Evolutionary conservation across 2,113 vertebrate genomes (phyloP).

Genomic region (Aldabrachelys gigantea): DNA sequence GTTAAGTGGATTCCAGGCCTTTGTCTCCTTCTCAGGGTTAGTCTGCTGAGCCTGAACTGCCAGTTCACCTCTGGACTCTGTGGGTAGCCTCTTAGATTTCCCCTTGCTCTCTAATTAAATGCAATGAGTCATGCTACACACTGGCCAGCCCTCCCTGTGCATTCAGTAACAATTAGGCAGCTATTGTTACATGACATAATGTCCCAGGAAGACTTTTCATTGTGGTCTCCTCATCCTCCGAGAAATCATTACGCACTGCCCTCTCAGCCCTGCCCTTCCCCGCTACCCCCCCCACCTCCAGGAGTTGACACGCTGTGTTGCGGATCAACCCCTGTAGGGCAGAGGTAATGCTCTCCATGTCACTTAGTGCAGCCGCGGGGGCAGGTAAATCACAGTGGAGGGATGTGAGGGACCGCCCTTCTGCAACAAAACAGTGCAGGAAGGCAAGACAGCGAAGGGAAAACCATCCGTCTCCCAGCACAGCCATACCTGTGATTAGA

Average conservation of each 20-base stretch:
- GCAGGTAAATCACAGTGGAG: constrained; percentile 2
- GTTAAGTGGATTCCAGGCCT: not conserved
- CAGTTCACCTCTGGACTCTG: not conserved
- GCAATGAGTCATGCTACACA: not conserved
- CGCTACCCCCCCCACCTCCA: not conserved
- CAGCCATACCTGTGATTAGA: not conserved
- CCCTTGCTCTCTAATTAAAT: not conserved
- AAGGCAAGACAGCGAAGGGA: not conserved
- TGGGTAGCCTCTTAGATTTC: not conserved
- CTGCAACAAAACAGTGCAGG: constrained; percentile 6
- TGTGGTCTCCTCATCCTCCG: too few species aligned
- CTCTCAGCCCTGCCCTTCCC: not conserved
- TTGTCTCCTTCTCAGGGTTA: not conserved
- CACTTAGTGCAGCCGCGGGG: not conserved
- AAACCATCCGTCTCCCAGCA: constrained; percentile 2
- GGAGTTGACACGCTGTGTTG: not conserved
- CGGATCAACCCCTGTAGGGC: not conserved
- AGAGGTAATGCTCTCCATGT: not conserved
- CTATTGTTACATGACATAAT: not conserved
- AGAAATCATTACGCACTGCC: not conserved
- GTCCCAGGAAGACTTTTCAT: not conserved
- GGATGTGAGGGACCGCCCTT: not conserved
- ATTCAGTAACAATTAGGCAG: not conserved
- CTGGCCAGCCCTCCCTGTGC: not conserved
- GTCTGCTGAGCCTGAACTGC: not conserved